phyloP scores from a whole-genome alignment of 1,140 invertebrate species.

The Chrysomallon squamiferum region DNA sequence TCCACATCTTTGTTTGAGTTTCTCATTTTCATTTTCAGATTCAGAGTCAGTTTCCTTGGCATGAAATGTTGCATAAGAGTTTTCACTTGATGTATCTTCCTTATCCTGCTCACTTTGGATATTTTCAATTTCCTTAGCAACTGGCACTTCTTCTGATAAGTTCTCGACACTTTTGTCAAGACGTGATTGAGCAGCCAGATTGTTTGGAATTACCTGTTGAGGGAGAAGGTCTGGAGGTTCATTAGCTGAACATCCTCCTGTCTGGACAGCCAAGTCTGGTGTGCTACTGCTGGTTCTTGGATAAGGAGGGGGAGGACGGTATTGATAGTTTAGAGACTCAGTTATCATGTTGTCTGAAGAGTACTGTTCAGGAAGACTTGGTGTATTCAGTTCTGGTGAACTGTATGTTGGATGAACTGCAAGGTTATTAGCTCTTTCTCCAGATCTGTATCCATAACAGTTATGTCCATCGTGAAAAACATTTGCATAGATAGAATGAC shows the following conservation, averaged over 20 bases:
- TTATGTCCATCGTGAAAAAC: conserved; percentile 40
- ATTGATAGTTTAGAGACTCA: conserved; percentile 69
- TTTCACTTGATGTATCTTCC: conserved; percentile 53
- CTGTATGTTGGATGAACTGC: conserved; percentile 61
- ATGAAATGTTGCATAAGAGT: conserved; percentile 53
- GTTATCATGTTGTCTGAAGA: conserved; percentile 65
- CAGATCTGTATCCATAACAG: conserved; percentile 29
- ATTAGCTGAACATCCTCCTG: conserved; percentile 16
- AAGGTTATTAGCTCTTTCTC: conserved; percentile 45
- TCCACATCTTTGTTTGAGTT: conserved; percentile 17
- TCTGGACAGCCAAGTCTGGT: conserved; percentile 74
- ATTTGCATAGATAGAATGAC: conserved; percentile 46
- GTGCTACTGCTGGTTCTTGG: conserved; percentile 79
- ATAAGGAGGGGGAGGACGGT: conserved; percentile 81
- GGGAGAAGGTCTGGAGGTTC: conserved; percentile 75
- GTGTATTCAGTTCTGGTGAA: conserved; percentile 65
- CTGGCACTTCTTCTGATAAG: conserved; percentile 29
- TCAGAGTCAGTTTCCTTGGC: conserved; percentile 34
- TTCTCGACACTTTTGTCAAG: conserved; percentile 48
- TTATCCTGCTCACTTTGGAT: conserved; percentile 21
- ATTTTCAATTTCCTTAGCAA: conserved; percentile 2
- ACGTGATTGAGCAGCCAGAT: conserved; percentile 29
- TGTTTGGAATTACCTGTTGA: conserved; percentile 37
- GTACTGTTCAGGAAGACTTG: conserved; percentile 39
- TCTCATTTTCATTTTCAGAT: conserved; percentile 39